A percentile compares a stretch with the other conserved stretches of the same genome.
Conservation (phyloP, 1,140 invertebrate species). For the Drosophila mojavensis region DNA sequence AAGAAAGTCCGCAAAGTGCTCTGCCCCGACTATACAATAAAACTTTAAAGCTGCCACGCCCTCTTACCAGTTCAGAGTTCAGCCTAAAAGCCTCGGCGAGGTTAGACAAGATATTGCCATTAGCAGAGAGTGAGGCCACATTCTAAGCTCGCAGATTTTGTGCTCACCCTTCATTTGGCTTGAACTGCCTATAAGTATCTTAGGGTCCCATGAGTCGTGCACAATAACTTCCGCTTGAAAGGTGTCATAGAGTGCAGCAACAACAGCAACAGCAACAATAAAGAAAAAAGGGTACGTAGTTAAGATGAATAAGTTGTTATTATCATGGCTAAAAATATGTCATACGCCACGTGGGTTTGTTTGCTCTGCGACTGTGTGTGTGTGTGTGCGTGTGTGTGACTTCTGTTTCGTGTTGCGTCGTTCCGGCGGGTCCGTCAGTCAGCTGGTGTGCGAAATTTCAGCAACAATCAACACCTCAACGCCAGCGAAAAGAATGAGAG, state of each 20-base stretch:
- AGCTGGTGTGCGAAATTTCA: conserved; percentile 56
- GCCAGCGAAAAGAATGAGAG: conserved; percentile 19
- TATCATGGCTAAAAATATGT: conserved; percentile 74
- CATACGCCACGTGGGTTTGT: conserved; percentile 39
- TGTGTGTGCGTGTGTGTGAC: conserved; percentile 11
- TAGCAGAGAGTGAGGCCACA: not conserved
- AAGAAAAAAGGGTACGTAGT: conserved; percentile 15
- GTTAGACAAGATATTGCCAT: conserved; percentile 6
- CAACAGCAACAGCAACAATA: too few species aligned
- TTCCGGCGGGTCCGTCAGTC: conserved; percentile 51
- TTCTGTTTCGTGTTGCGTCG: conserved; percentile 46
- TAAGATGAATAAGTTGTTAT: conserved; percentile 74
- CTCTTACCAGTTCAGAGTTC: too few species aligned
- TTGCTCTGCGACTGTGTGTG: not conserved
- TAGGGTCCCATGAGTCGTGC: conserved; percentile 13
- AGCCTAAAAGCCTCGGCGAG: too few species aligned
- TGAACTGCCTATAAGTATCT: not conserved
- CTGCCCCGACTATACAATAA: too few species aligned
- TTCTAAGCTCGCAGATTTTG: too few species aligned
- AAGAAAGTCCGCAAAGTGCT: not conserved
- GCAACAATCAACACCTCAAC: conserved; percentile 79
- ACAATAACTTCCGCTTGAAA: conserved; percentile 34
- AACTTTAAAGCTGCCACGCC: too few species aligned
- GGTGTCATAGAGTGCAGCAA: not conserved
- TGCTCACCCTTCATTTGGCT: not conserved